These are phyloP conservation scores for Drosophila histrio DNA, from an alignment of 2,888 invertebrate genomes.

Conservation along the genomic window DNA sequence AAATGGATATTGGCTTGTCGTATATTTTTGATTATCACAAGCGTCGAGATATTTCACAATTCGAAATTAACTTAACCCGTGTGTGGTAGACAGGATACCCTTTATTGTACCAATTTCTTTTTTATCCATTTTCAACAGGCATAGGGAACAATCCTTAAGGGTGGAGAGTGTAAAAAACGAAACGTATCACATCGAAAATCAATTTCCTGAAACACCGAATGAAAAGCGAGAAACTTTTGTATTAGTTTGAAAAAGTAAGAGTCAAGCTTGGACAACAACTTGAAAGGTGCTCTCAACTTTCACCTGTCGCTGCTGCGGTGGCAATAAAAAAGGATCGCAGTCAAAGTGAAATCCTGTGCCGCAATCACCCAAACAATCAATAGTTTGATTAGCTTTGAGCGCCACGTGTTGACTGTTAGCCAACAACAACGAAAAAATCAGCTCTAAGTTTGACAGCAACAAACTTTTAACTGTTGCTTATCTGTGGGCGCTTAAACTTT, in stretches of 20 bases:
- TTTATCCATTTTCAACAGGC: neutral
- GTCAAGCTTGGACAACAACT: slow-evolving; percentile 57
- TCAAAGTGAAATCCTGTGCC: slow-evolving; percentile 52
- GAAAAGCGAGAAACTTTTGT: slow-evolving; percentile 64
- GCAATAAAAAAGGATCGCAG: slow-evolving; percentile 66
- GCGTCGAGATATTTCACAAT: too few relatives aligned
- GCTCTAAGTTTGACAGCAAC: slow-evolving; percentile 51
- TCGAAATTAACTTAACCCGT: neutral
- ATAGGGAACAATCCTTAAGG: neutral
- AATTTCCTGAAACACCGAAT: slow-evolving; percentile 71
- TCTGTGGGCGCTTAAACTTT: slow-evolving; percentile 51
- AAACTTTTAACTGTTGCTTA: slow-evolving; percentile 76
- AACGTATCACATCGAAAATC: slow-evolving; percentile 65
- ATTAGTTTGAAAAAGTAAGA: slow-evolving; percentile 70
- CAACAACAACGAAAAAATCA: slow-evolving; percentile 33
- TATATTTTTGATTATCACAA: too few relatives aligned
- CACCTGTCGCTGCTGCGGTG: slow-evolving; percentile 57
- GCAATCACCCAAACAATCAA: slow-evolving; percentile 77
- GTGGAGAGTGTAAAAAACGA: neutral
- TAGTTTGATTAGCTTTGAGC: slow-evolving; percentile 72
- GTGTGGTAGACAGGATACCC: neutral
- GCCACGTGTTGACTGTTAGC: slow-evolving; percentile 71
- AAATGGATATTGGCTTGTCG: too few relatives aligned
- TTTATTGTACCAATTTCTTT: neutral
- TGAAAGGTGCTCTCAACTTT: slow-evolving; percentile 63